Base-by-base conservation (phyloP, 2,888 invertebrate species). In the Troides aeacus region DNA sequence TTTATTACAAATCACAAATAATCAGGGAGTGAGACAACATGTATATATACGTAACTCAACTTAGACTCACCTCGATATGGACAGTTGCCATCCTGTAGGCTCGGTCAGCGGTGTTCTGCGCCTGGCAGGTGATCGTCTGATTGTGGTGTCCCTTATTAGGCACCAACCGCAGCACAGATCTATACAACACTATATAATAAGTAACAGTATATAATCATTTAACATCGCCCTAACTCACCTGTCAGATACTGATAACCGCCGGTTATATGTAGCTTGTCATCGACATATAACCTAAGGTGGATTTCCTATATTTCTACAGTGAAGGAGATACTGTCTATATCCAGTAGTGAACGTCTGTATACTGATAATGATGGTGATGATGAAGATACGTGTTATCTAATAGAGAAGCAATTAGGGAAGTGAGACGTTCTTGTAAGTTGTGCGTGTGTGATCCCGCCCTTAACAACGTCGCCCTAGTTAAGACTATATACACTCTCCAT, bases 101-200 rank as follows among this genome's bases (percentile, higher is more conserved):
- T 74, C 97, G 94, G 83, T 98, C 97, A 1, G 98, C 98, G 0
- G 97, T 96, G 84, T 98, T 98, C 85, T 97, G 97, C 64, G 97
- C 98, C 93, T 97, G 97, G 84, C 98, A 99, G 8, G 97, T 97
- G 82, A 98, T 96, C 0, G 96, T 97, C 73, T 97, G 97, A 82
- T 97, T 97, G 87, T 98, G 97, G 84, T 98, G 97, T 70, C 96
- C 77, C 63, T 78, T 75, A 53, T 78, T 79, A 10, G 78, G 78
- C 21, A 74, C 65, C 74, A 79, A 75, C 70, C 77, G 77, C 69
- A 78, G 74, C 50, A 78, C 71, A 56, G 78, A 79, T 65, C 79
- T 79, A 72, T 59, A 60, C 15, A 61, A 69, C 58, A 68, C 12
- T n/a, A 64, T 56, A 66, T 10, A 60, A 56, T 63, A 21, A 21